A percentile compares a stretch with the other conserved stretches of the same genome.
These are phyloP conservation scores for Junonia oenone DNA, from an alignment of 2,888 invertebrate genomes.

Conservation along the genomic window DNA sequence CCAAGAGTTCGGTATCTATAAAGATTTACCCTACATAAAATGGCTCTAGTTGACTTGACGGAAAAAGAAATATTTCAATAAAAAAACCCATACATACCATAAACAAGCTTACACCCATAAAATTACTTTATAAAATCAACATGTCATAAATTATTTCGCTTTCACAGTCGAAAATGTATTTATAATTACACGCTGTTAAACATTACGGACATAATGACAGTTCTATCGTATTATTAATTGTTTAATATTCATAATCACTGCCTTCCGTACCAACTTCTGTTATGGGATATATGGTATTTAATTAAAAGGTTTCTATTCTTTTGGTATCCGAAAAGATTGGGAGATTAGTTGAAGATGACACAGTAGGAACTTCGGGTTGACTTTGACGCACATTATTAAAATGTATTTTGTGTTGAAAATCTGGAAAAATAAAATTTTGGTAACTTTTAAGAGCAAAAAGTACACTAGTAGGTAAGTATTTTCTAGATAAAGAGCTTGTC, in stretches of 20 bases:
- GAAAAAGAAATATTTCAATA: too few species aligned
- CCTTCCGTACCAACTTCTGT: background rate
- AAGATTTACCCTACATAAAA: too few species aligned
- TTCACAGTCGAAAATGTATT: constrained; percentile 1
- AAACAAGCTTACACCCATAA: background rate
- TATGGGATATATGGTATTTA: background rate
- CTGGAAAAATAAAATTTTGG: too few species aligned
- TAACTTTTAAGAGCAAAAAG: too few species aligned
- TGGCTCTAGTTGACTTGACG: too few species aligned
- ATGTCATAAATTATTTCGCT: background rate
- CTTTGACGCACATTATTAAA: too few species aligned
- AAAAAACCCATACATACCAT: background rate
- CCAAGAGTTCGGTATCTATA: too few species aligned
- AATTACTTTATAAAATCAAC: background rate
- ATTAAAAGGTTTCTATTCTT: background rate
- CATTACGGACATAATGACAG: background rate
- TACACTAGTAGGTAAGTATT: too few species aligned
- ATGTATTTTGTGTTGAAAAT: too few species aligned
- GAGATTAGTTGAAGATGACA: too few species aligned
- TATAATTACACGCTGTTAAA: background rate
- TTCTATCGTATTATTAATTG: background rate
- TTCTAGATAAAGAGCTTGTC: too few species aligned
- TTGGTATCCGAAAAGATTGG: background rate
- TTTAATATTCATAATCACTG: background rate
- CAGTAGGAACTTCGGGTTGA: too few species aligned